Conservation (phyloP, 2,888 invertebrate species). For the Mystacides longicornis region DNA sequence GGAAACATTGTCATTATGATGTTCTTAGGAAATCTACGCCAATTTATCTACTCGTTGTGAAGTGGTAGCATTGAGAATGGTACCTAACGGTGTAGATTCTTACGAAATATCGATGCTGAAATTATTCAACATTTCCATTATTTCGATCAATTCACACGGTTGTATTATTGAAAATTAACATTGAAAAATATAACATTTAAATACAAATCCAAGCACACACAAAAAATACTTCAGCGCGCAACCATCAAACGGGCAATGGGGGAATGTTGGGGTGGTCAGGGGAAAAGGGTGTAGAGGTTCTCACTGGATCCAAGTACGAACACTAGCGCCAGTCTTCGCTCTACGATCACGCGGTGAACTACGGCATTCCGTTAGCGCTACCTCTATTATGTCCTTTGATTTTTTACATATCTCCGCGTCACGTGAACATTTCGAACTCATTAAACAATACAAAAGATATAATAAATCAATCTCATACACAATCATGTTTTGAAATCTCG, state of each 20-base stretch:
- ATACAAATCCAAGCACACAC: no score
- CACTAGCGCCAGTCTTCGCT: conserved; percentile 1
- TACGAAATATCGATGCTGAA: no score
- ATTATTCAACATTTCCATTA: no score
- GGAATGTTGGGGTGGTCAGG: neutral
- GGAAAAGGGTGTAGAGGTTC: neutral
- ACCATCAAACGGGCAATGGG: neutral
- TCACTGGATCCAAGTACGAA: neutral
- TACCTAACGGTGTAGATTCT: no score
- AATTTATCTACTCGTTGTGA: no score
- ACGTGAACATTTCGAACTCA: conserved; percentile 1
- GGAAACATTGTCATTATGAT: no score
- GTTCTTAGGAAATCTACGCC: no score
- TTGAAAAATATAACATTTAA: no score
- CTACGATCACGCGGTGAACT: neutral
- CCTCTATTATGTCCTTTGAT: neutral
- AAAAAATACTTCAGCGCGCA: neutral
- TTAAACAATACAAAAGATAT: neutral
- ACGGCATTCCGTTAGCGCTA: neutral
- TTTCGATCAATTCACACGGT: no score
- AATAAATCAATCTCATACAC: neutral
- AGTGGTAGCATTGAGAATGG: no score
- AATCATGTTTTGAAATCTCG: neutral
- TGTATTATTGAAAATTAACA: no score
- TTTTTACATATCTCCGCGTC: neutral